Base-by-base conservation (phyloP, 1,140 invertebrate genomes). In the Diprion similis region DNA sequence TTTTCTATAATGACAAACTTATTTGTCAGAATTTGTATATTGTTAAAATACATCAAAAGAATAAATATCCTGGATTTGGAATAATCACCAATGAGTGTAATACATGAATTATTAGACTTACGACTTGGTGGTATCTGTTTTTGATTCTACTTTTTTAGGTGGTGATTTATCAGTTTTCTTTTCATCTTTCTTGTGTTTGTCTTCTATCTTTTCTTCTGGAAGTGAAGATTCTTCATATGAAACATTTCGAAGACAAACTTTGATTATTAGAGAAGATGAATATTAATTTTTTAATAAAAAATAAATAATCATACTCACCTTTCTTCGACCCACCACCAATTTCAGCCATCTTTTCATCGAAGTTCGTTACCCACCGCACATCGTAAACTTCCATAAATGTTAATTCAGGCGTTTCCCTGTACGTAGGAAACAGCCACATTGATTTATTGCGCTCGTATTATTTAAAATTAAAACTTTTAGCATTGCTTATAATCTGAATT, bases 341-440 rank as follows among this genome's bases (percentile, higher is more conserved):
- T 80, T 88, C 87, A 24, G 82, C 82, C 83, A 87, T 83, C 80
- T 87, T 88, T 70, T 87, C 86, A 71, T 87, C 86, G 78, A 87
- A 87, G 83, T 88, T 84, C 51, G 86, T 88, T 72, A 88, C 86
- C 87, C 86, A 88, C 83, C 83, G 80, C 77, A 87, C 82, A 86
- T 89, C 87, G 74, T 87, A 88, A 85, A 86, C 82, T 76, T 89
- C 87, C 86, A 88, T 87, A 83, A 89, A 88, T 18, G 86, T 88
- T 84, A 86, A 84, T 67, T 88, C 87, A 66, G 84, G 79, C 72
- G 86, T 87, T 88, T 89, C 87, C 81, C 87, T 88, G 79, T 77
- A 85, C 78, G 80, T 80, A 83, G 81, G 81, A 86, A 85, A 86
- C 81, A 85, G 76, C 80, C 82, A 83, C 65, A 77, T 83, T 84